Evolutionary conservation across 2,797 vertebrate genomes (phyloP).

Genomic region (Pipistrellus nathusii): DNA sequence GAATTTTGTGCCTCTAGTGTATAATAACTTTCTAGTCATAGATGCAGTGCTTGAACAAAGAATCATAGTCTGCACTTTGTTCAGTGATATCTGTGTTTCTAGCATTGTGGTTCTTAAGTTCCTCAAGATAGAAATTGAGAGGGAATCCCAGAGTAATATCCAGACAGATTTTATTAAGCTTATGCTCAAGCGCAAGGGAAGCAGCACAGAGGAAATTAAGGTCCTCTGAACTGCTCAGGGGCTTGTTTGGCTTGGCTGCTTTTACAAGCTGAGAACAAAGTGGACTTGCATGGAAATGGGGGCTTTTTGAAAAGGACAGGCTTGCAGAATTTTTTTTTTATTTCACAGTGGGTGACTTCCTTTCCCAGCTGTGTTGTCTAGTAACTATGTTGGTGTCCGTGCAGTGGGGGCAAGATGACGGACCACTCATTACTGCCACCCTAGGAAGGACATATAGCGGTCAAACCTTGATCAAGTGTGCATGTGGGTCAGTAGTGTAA

Average conservation of each 20-base stretch:
- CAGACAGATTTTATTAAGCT: background rate
- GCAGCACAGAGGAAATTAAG: background rate
- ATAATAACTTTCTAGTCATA: background rate
- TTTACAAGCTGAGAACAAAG: background rate
- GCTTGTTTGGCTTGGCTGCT: background rate
- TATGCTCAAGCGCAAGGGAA: background rate
- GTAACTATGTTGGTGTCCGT: background rate
- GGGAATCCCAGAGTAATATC: background rate
- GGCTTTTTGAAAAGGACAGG: background rate
- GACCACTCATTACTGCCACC: background rate
- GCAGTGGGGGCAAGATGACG: background rate
- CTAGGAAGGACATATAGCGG: background rate
- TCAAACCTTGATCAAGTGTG: background rate
- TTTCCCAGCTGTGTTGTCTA: background rate
- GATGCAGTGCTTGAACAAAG: background rate
- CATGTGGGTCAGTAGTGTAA: background rate
- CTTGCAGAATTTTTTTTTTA: background rate
- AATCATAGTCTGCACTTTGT: background rate
- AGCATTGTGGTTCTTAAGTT: background rate
- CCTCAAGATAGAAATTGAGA: background rate
- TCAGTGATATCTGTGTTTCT: background rate
- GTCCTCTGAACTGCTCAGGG: background rate
- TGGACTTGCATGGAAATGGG: background rate
- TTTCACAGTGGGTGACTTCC: background rate
- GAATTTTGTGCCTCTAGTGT: too few species aligned